These are phyloP conservation scores for Caerostris extrusa DNA, from an alignment of 1,140 invertebrate species.

Conservation along the genomic window DNA sequence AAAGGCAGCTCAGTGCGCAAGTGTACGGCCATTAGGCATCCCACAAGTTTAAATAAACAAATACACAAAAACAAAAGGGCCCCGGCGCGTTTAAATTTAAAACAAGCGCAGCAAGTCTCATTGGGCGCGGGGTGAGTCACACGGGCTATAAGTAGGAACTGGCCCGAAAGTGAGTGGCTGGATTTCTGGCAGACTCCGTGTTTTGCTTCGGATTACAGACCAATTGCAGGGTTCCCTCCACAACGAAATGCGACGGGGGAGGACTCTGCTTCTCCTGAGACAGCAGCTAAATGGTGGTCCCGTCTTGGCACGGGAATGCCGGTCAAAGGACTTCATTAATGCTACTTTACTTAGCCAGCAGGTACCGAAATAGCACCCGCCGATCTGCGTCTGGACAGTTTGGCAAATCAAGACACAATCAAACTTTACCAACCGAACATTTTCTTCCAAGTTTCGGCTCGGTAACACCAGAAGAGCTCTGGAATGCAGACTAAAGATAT, in stretches of 20 bases:
- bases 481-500: conserved; percentile 25
- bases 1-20: background rate
- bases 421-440: conserved; percentile 1
- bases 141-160: conserved; percentile 66
- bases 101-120: conserved; percentile 55
- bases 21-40: conserved; percentile 32
- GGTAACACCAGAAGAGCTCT: background rate
- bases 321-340: conserved; percentile 75
- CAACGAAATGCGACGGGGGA: conserved; percentile 43
- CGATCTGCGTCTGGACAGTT: conserved; percentile 34
- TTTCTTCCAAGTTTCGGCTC: background rate
- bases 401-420: conserved; percentile 54
- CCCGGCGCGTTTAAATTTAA: conserved; percentile 62
- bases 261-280: conserved; percentile 26
- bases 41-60: conserved; percentile 63
- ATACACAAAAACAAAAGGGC: conserved; percentile 19
- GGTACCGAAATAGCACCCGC: conserved; percentile 44
- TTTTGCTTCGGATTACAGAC: conserved; percentile 76
- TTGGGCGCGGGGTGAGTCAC: conserved; percentile 63
- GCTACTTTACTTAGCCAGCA: conserved; percentile 64
- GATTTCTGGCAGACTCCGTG: conserved; percentile 65
- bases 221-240: conserved; percentile 69
- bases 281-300: conserved; percentile 57
- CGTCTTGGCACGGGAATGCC: conserved; percentile 56
- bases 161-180: conserved; percentile 53